Evolutionary conservation across 2,888 invertebrate genomes (phyloP).

Genomic region (Watsonalla binaria): DNA sequence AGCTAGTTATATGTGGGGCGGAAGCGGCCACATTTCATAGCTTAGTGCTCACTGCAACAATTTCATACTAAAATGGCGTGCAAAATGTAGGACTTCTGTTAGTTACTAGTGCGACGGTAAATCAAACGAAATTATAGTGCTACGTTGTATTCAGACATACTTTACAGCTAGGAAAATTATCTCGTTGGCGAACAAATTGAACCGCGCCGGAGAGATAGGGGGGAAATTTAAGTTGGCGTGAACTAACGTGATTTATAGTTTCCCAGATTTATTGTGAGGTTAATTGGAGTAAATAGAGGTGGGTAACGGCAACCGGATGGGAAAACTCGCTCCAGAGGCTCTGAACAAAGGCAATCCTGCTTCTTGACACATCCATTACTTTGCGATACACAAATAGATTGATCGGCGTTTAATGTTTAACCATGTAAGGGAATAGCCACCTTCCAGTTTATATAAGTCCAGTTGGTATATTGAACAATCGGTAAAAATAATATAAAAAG

Average conservation of each 20-base stretch:
- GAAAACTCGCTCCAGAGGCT: too few relatives aligned
- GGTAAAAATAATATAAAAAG: too few relatives aligned
- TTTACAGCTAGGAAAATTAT: conserved; percentile 51
- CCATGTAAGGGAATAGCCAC: too few relatives aligned
- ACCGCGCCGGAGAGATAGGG: conserved; percentile 19
- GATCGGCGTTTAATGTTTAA: too few relatives aligned
- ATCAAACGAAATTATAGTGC: conserved; percentile 56
- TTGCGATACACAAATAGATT: too few relatives aligned
- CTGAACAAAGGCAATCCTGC: too few relatives aligned
- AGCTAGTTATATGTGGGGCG: conserved; percentile 22
- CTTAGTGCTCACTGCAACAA: conserved; percentile 27
- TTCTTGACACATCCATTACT: too few relatives aligned
- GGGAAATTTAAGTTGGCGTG: conserved; percentile 25
- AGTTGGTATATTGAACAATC: too few relatives aligned
- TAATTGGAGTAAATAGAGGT: not conserved
- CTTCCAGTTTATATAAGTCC: too few relatives aligned
- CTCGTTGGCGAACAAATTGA: conserved; percentile 46
- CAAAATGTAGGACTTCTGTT: conserved; percentile 45
- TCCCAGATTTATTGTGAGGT: not conserved
- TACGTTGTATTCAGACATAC: conserved; percentile 41
- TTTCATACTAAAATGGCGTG: conserved; percentile 51
- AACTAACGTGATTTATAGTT: conserved; percentile 18
- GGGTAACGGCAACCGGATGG: not conserved
- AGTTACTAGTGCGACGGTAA: conserved; percentile 45
- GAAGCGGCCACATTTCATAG: conserved; percentile 31